Percentiles rank a stretch among this genome's conserved stretches.
These are phyloP conservation scores for Lottia gigantea DNA, from an alignment of 2,888 invertebrate genomes.

Conservation along the genomic window DNA sequence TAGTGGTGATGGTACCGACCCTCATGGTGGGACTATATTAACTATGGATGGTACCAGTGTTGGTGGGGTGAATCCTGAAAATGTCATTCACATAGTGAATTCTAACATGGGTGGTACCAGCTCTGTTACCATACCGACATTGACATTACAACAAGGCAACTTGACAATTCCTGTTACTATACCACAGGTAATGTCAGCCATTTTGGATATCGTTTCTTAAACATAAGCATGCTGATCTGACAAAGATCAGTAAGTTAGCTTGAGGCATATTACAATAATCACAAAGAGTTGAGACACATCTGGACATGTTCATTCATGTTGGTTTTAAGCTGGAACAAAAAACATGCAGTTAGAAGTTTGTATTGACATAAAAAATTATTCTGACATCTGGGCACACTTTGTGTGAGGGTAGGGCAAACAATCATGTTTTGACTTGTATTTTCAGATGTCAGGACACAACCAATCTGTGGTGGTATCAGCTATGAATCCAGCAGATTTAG, in stretches of 20 bases:
- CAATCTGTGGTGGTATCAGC: conserved; percentile 40
- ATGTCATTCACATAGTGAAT: conserved; percentile 56
- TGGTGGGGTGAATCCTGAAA: conserved; percentile 39
- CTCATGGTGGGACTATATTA: not conserved
- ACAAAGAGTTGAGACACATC: too few species aligned
- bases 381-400: too few species aligned
- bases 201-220: too few species aligned
- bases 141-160: conserved; percentile 57
- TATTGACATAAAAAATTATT: too few species aligned
- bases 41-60: conserved; percentile 15
- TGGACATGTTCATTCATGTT: too few species aligned
- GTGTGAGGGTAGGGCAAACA: conserved; percentile 5
- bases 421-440: not conserved
- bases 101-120: conserved; percentile 32
- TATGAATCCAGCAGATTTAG: conserved; percentile 48
- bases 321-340: too few species aligned
- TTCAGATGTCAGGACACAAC: conserved; percentile 25
- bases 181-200: too few species aligned
- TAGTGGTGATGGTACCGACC: conserved; percentile 12
- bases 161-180: conserved; percentile 57
- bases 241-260: too few species aligned
- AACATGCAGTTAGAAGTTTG: too few species aligned
- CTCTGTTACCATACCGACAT: conserved; percentile 53
- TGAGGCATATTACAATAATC: too few species aligned
- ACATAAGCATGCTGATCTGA: too few species aligned